Percentiles rank a stretch among this genome's conserved stretches.
Evolutionary conservation across 1,140 invertebrate genomes (phyloP).

Genomic region (Paraescarpia echinospica): DNA sequence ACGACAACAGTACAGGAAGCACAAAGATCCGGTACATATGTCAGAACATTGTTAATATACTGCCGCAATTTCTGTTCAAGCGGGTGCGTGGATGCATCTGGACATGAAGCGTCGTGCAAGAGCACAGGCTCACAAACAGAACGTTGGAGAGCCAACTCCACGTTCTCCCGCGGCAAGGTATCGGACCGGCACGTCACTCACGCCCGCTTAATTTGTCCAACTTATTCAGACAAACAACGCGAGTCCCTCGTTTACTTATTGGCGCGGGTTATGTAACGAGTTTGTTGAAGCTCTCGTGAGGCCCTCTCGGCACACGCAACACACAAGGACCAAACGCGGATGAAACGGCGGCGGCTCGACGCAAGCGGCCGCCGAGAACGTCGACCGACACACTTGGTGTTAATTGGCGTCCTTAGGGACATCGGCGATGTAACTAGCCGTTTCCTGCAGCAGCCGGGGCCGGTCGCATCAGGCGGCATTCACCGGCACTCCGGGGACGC

Average conservation of each 20-base stretch:
- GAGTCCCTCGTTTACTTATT: neutral
- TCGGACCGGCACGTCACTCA: neutral
- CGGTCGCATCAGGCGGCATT: neutral
- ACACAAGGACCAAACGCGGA: neutral
- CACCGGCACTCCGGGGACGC: neutral
- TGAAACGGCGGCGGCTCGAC: neutral
- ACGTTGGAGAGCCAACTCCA: neutral
- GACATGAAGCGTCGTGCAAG: neutral
- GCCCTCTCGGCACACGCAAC: neutral
- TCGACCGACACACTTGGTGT: neutral
- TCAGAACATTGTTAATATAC: neutral
- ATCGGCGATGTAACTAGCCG: neutral
- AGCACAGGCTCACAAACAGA: neutral
- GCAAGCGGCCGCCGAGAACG: neutral
- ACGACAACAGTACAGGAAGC: neutral
- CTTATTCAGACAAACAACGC: neutral
- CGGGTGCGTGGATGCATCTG: neutral
- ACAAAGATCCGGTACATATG: neutral
- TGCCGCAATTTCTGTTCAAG: neutral
- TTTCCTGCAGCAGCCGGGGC: neutral
- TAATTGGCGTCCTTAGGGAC: neutral
- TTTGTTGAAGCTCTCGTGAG: neutral
- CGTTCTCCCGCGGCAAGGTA: neutral
- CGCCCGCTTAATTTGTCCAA: neutral
- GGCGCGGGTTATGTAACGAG: neutral